phyloP scores from a whole-genome alignment of 2,888 invertebrate genomes.

The Boloria euphrosyne region DNA sequence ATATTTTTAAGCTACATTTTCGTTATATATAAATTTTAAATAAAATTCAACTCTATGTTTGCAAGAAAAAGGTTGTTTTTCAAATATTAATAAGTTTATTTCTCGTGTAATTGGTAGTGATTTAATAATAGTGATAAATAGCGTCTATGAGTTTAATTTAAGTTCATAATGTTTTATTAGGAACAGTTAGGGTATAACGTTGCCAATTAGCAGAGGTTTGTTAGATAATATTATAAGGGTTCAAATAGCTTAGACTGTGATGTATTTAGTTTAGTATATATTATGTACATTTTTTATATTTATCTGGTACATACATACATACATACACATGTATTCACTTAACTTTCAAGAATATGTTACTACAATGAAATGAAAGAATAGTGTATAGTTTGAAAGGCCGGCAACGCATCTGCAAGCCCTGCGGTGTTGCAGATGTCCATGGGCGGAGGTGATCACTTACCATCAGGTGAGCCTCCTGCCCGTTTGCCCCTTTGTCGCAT shows the following conservation, averaged over 20 bases:
- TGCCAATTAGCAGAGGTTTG: constrained; percentile 36
- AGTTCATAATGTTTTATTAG: constrained; percentile 57
- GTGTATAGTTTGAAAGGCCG: no score
- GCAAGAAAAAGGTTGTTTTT: constrained; percentile 20
- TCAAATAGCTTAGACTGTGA: not conserved
- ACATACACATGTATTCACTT: no score
- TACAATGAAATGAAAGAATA: no score
- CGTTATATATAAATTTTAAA: constrained; percentile 16
- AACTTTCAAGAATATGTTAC: no score
- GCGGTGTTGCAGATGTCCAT: no score
- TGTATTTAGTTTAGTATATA: not conserved
- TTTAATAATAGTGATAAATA: constrained; percentile 68
- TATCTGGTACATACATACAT: no score
- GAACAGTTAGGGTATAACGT: constrained; percentile 41
- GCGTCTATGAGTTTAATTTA: constrained; percentile 51
- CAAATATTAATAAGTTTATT: constrained; percentile 37
- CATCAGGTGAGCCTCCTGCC: no score
- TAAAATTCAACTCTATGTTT: constrained; percentile 25
- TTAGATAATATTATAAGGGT: constrained; percentile 22
- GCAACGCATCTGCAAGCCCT: no score
- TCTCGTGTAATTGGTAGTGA: constrained; percentile 59
- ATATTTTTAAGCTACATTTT: constrained; percentile 24
- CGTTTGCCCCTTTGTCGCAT: no score
- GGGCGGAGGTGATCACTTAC: no score
- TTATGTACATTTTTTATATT: no score